Evolutionary conservation across 2,113 vertebrate genomes (phyloP).

Genomic region (Empidonax traillii): DNA sequence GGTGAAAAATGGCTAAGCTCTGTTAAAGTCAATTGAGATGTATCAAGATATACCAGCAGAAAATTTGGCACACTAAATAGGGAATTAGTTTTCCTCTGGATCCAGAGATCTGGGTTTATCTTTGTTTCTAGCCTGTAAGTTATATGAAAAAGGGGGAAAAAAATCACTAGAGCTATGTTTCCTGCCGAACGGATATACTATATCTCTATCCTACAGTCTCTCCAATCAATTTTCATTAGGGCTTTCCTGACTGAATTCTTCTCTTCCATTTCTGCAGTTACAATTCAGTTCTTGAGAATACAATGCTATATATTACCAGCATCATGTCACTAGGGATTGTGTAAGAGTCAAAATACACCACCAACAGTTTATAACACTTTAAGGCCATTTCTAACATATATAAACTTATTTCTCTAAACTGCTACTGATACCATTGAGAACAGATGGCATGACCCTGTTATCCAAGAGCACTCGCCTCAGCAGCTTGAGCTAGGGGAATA

Average conservation of each 20-base stretch:
- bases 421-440: background rate
- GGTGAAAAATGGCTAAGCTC: background rate
- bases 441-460: background rate
- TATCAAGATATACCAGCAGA: constrained; percentile 23
- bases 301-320: background rate
- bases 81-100: constrained; percentile 28
- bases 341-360: background rate
- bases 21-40: constrained; percentile 16
- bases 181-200: background rate
- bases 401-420: background rate
- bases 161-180: background rate
- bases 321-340: background rate
- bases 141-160: background rate
- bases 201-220: background rate
- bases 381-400: background rate
- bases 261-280: background rate
- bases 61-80: constrained; percentile 25
- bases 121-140: constrained; percentile 34
- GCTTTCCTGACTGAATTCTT: constrained; percentile 8
- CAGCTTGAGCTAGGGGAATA: background rate
- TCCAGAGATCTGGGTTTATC: constrained; percentile 14
- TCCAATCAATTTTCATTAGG: constrained; percentile 55
- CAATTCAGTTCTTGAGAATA: background rate
- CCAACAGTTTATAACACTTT: background rate
- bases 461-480: background rate